A percentile compares a stretch with the other conserved stretches of the same genome.
Evolutionary conservation across 2,888 invertebrate species (phyloP).

Genomic region (Drosophila pseudotalamancana): DNA sequence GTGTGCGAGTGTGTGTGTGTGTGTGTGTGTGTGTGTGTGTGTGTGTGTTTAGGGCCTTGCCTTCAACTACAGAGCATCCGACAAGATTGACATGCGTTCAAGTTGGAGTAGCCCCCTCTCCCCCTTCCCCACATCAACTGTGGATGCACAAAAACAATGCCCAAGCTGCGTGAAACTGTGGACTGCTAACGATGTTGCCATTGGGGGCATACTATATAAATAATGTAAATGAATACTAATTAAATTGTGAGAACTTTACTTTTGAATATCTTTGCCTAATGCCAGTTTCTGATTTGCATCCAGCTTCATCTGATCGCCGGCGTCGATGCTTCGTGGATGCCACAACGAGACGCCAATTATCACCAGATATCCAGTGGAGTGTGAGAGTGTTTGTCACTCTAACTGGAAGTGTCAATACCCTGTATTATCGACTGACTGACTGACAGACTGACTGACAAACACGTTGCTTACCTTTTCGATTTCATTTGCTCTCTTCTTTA

Average conservation of each 20-base stretch:
- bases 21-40: slow-evolving; percentile 9
- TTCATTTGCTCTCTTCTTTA: slow-evolving; percentile 10
- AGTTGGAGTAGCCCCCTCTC: slow-evolving; percentile 3
- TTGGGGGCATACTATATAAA: slow-evolving; percentile 60
- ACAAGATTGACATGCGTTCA: slow-evolving; percentile 54
- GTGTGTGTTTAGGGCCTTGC: slow-evolving; percentile 18
- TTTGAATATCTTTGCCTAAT: slow-evolving; percentile 24
- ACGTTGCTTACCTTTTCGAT: slow-evolving; percentile 9
- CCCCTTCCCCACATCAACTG: background rate
- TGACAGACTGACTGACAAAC: slow-evolving; percentile 9
- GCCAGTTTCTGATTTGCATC: slow-evolving; percentile 59
- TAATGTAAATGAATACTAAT: slow-evolving; percentile 74
- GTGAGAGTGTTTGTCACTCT: slow-evolving; percentile 52
- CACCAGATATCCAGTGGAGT: slow-evolving; percentile 31
- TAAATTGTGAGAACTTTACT: slow-evolving; percentile 69
- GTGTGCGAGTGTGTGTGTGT: background rate
- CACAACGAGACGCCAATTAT: slow-evolving; percentile 61
- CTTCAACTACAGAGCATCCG: slow-evolving; percentile 49
- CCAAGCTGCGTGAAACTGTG: slow-evolving; percentile 28
- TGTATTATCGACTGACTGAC: slow-evolving; percentile 16
- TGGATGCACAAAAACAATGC: slow-evolving; percentile 48
- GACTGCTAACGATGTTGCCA: slow-evolving; percentile 53
- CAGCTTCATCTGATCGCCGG: slow-evolving; percentile 4
- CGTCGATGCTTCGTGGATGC: slow-evolving; percentile 19
- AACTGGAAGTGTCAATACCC: slow-evolving; percentile 68